Evolutionary conservation across 2,113 vertebrate genomes (phyloP), one percentile per base, ranked within the genome.

Genomic region (Cephalopterus ornatus): DNA sequence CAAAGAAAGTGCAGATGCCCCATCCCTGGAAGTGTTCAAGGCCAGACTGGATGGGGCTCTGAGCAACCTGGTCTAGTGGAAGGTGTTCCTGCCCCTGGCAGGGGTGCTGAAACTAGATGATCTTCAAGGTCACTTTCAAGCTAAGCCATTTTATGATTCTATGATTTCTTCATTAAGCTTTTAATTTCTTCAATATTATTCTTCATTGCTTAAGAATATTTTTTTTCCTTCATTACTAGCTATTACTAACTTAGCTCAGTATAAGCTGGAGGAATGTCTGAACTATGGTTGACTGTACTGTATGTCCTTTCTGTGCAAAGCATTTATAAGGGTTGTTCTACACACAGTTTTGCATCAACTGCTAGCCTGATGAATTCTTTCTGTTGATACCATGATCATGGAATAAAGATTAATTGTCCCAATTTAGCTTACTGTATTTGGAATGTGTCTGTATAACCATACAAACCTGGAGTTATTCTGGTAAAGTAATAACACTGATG

Each of bases 51-150:
- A 63, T 2, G 3, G 21, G 5, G 22, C 26, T 63, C 20, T 62
- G 55, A 62, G 35, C 35, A 42, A 22, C 9, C 12, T 55, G 21
- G 7, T 55, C 22, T 35, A 20, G 22, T 27, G 26, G 22, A 62
- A 76, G 5, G 26, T 68, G 26, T 55, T 21, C 14, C 55, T 83
- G 47, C n/a, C 13, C 30, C 62, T 19, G 14, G 47, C 24, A 55
- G 9, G 6, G 21, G 11, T 5, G 6, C 6, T 76, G 47, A 55
- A 83, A 62, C 0, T 0, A 47, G 14, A 55, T 55, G 26, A 52
- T 39, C 9, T 28, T 3, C 32, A 37, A 75, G n/a, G 35, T 6
- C 14, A 6, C 21, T 35, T 83, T 18, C 21, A 49, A 76, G 14
- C 6, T 49, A 76, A 62, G 9, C 8, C 30, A 55, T 55, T 76